These are phyloP conservation scores for Danio jaintianensis DNA, from an alignment of 2,797 vertebrate genomes.

Conservation along the genomic window DNA sequence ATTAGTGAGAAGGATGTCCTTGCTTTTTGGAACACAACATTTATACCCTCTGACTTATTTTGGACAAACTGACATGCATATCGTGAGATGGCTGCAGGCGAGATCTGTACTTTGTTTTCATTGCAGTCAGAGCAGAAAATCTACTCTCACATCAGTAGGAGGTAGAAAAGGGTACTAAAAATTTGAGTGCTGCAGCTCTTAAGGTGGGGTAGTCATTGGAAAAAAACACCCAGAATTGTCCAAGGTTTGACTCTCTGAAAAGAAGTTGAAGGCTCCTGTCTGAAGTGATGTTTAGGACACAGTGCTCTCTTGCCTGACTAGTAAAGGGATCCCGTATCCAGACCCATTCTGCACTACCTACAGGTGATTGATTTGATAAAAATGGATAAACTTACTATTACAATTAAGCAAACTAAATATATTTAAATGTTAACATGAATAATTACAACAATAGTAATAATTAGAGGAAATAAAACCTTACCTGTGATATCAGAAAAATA, in stretches of 20 bases:
- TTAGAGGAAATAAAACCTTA: background rate
- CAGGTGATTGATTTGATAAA: constrained; percentile 2
- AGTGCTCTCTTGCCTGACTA: background rate
- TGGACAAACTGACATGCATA: too few species aligned
- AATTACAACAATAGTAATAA: background rate
- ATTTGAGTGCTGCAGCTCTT: too few species aligned
- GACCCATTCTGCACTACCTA: background rate
- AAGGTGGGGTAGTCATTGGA: too few species aligned
- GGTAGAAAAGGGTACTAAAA: too few species aligned
- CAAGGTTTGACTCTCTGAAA: constrained; percentile 2
- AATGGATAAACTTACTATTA: background rate
- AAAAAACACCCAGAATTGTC: background rate
- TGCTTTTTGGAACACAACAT: too few species aligned
- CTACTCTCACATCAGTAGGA: too few species aligned
- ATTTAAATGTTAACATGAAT: background rate
- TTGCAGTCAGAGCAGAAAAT: too few species aligned
- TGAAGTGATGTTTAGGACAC: background rate
- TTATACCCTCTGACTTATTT: too few species aligned
- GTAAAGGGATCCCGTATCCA: background rate
- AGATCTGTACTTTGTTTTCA: too few species aligned
- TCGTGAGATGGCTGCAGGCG: too few species aligned
- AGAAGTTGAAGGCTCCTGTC: background rate
- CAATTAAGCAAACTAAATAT: background rate
- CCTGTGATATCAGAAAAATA: background rate
- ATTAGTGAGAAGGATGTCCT: too few species aligned